Evolutionary conservation across 2,797 vertebrate genomes (phyloP), one percentile per base, ranked within the genome.

Genomic region (Rhinoraja longicauda): DNA sequence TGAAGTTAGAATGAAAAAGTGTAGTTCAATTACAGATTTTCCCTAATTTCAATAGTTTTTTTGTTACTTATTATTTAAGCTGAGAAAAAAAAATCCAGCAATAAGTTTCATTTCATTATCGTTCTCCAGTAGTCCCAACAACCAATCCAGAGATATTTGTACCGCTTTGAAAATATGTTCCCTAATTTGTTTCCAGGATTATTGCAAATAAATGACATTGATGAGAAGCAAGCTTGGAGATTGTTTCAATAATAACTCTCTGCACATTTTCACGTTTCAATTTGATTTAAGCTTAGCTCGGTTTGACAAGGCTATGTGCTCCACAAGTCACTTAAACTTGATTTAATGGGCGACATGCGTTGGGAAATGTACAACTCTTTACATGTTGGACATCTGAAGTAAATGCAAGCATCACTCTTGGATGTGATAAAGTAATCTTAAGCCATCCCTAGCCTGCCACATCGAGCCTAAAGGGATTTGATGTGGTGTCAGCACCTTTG

Each of bases 401-500:
- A 97, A 97, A 97, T 95, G 96, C 96, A 97, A 95, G 96, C 96
- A 91, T 95, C 94, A 93, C 96, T 97, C 96, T 97, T 96, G 98
- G 97, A 98, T 97, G 97, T 98, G 97, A 97, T 97, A 97, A 97
- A 97, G 97, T 98, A 98, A 98, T 99, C 97, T 98, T 96, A 97
- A 97, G 96, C 96, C 93, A 93, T 96, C 95, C 96, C 97, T 96
- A 96, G 97, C 97, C 97, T 97, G 97, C 97, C 97, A 98, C 97
- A 97, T 97, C 97, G 97, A 96, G 96, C 96, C 98, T 98, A 98
- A 98, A 98, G 98, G 98, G 98, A 98, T 98, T 98, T 98, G 97
- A 98, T 97, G 97, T 97, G 96, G 97, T 98, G 98, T 99, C 98
- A 97, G 95, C 97, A 98, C 98, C 98, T 99, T 99, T 98, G 98